A percentile compares a stretch with the other conserved stretches of the same genome.
Conservation (phyloP, 23 tunicate species). For the Oikopleura dioica region DNA sequence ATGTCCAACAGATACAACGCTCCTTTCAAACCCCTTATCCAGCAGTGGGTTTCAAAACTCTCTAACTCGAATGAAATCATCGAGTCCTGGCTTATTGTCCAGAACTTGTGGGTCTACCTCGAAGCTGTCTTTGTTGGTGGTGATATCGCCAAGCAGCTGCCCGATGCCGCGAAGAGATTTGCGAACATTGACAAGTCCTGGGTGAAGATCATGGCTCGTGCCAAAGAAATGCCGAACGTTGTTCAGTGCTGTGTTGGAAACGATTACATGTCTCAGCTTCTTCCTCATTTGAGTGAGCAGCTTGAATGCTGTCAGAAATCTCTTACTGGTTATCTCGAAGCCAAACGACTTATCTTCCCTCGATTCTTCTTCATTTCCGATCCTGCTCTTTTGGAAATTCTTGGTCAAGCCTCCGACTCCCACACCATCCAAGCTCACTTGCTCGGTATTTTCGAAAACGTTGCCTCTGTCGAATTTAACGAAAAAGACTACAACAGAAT, state of each 20-base stretch:
- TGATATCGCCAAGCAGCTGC: slow-evolving; percentile 90
- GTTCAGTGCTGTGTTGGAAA: slow-evolving; percentile 97
- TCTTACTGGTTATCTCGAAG: slow-evolving; percentile 89
- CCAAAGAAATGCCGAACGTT: slow-evolving; percentile 74
- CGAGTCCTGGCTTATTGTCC: slow-evolving; percentile 88
- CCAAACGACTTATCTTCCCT: slow-evolving; percentile 84
- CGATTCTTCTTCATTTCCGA: slow-evolving; percentile 93
- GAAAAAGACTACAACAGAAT: slow-evolving; percentile 91
- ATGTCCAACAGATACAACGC: slow-evolving; percentile 97
- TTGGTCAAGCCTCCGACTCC: slow-evolving; percentile 92
- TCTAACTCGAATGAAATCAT: slow-evolving; percentile 82
- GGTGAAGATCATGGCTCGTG: slow-evolving; percentile 90
- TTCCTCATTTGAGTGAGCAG: slow-evolving; percentile 81
- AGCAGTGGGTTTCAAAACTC: slow-evolving; percentile 73
- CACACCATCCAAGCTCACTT: slow-evolving; percentile 90
- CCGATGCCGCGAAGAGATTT: slow-evolving; percentile 87
- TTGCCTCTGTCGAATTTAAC: slow-evolving; percentile 53
- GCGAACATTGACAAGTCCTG: slow-evolving; percentile 91
- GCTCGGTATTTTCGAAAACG: slow-evolving; percentile 90
- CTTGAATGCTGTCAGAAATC: slow-evolving; percentile 94
- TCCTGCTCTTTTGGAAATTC: slow-evolving; percentile 86
- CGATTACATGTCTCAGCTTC: slow-evolving; percentile 61
- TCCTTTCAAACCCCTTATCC: slow-evolving; percentile 71
- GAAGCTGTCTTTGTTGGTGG: slow-evolving; percentile 99
- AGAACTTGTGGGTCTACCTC: slow-evolving; percentile 86